Evolutionary conservation across 1,140 invertebrate species (phyloP).

Genomic region (Drosophila nigromelanica): DNA sequence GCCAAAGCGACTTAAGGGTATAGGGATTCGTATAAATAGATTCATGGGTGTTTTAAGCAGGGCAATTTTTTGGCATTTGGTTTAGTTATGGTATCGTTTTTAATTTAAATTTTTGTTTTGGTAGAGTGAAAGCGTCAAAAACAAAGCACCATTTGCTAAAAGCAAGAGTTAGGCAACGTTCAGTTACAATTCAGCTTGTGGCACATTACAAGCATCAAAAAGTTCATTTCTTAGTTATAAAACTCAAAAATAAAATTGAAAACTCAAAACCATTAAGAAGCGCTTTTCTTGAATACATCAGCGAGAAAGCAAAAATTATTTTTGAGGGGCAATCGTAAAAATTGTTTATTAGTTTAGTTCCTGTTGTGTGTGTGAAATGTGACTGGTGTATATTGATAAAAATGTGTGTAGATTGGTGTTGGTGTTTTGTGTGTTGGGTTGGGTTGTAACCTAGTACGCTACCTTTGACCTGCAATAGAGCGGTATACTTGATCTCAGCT

Average conservation of each 20-base stretch:
- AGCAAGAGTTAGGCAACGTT: constrained; percentile 60
- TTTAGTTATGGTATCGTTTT: constrained; percentile 17
- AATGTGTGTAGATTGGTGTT: background rate
- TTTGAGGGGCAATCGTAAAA: constrained; percentile 65
- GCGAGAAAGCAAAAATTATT: constrained; percentile 69
- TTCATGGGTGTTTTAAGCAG: constrained; percentile 57
- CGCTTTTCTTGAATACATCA: constrained; percentile 73
- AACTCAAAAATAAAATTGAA: constrained; percentile 48
- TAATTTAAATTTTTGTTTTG: constrained; percentile 14
- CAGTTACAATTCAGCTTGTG: constrained; percentile 52
- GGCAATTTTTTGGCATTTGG: constrained; percentile 20
- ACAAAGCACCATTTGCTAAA: constrained; percentile 65
- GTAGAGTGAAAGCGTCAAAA: constrained; percentile 63
- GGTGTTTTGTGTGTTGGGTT: constrained; percentile 7
- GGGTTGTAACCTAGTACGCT: constrained; percentile 85
- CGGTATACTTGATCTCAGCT: constrained; percentile 91
- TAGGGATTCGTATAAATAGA: constrained; percentile 51
- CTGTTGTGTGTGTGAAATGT: constrained; percentile 14
- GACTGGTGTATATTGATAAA: background rate
- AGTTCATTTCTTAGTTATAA: constrained; percentile 48
- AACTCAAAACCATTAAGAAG: constrained; percentile 74
- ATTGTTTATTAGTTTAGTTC: constrained; percentile 48
- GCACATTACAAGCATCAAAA: constrained; percentile 39
- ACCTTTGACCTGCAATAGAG: constrained; percentile 93
- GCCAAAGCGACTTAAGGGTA: constrained; percentile 85